These are phyloP conservation scores for Nanorana parkeri DNA, from an alignment of 2,113 vertebrate genomes.

Conservation along the genomic window DNA sequence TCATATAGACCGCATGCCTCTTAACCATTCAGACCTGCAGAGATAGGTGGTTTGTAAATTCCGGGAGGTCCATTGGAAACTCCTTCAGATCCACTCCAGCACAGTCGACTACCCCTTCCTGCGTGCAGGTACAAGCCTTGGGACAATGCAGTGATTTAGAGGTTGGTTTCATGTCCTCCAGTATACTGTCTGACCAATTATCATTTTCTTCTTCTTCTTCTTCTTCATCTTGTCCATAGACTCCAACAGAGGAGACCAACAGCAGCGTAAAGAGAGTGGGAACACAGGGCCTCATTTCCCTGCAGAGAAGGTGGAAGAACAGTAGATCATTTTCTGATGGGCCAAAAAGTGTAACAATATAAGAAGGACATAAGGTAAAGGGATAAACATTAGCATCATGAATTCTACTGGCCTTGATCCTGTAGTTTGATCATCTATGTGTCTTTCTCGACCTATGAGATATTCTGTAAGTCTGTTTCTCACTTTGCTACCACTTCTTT, in stretches of 20 bases:
- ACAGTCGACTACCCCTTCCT: conserved; percentile 89
- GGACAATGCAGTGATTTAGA: conserved; percentile 74
- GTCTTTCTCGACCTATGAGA: no score
- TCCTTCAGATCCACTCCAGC: conserved; percentile 88
- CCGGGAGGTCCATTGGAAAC: conserved; percentile 83
- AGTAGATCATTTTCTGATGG: not conserved
- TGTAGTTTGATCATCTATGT: no score
- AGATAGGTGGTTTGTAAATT: conserved; percentile 85
- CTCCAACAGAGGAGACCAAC: conserved; percentile 67
- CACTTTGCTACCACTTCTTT: no score
- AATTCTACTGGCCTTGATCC: no score
- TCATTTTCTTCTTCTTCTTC: conserved; percentile 56
- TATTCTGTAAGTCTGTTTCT: no score
- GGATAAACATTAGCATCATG: no score
- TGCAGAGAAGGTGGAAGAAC: not conserved
- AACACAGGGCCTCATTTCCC: conserved; percentile 42
- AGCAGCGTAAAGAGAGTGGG: conserved; percentile 70
- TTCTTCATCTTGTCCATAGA: conserved; percentile 63
- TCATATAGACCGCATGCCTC: no score
- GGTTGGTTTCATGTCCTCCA: conserved; percentile 55
- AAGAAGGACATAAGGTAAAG: no score
- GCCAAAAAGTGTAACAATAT: no score
- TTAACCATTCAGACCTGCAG: conserved; percentile 80
- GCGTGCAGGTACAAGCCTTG: conserved; percentile 82
- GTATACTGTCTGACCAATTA: conserved; percentile 64